phyloP scores from a whole-genome alignment of 2,888 invertebrate genomes.

The Chirona hameri region DNA sequence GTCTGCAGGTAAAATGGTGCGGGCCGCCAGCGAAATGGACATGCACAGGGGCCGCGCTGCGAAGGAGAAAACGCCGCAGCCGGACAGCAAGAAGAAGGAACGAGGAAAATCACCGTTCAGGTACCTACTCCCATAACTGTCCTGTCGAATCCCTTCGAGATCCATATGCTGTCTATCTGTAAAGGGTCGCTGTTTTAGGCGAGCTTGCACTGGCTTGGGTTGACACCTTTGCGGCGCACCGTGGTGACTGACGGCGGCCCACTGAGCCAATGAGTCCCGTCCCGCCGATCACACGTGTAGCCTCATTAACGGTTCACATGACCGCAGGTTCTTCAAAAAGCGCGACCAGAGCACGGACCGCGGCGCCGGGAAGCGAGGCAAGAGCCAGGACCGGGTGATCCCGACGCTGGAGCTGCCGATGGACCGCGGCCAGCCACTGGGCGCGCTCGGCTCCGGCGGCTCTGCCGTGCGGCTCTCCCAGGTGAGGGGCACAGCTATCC shows the following conservation, averaged over 20 bases:
- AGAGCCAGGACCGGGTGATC: constrained; percentile 22
- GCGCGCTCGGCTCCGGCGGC: background rate
- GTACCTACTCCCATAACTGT: no score
- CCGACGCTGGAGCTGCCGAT: constrained; percentile 22
- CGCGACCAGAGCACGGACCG: constrained; percentile 66
- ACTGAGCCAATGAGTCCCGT: no score
- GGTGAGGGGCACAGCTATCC: no score
- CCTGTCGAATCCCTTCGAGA: no score
- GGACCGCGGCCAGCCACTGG: background rate
- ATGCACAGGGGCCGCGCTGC: constrained; percentile 55
- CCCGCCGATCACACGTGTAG: no score
- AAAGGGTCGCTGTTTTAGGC: no score
- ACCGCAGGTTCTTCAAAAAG: constrained; percentile 74
- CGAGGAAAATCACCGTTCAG: constrained; percentile 89
- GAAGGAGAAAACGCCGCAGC: constrained; percentile 54
- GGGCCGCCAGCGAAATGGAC: constrained; percentile 72
- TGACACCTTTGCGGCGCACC: no score
- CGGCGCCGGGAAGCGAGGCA: constrained; percentile 63
- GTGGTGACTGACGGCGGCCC: no score
- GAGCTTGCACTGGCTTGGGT: no score
- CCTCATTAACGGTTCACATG: no score
- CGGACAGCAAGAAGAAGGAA: constrained; percentile 64
- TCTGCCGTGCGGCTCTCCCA: background rate
- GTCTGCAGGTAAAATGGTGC: constrained; percentile 55
- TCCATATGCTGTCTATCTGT: no score